phyloP scores from a whole-genome alignment of 2,797 vertebrate species.

The Hemibagrus guttatus region DNA sequence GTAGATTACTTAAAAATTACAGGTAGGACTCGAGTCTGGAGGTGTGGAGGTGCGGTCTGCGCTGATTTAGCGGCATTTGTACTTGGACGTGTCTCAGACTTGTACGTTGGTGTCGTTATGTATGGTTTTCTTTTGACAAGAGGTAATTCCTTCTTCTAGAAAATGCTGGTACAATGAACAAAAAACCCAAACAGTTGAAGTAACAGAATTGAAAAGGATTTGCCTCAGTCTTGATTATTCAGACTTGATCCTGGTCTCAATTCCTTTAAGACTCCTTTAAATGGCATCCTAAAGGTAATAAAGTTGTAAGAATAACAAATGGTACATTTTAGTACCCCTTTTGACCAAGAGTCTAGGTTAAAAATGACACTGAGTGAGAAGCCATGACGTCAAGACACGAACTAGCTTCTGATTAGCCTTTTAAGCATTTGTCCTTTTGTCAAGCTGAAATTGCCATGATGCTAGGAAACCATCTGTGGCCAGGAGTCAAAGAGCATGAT shows the following conservation, averaged over 20 bases:
- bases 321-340: background rate
- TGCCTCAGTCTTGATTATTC: background rate
- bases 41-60: background rate
- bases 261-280: background rate
- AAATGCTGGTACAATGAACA: background rate
- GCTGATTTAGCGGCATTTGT: background rate
- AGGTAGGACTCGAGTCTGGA: background rate
- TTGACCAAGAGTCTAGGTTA: background rate
- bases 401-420: slow-evolving; percentile 1
- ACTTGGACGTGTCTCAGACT: background rate
- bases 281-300: background rate
- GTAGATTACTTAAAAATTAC: background rate
- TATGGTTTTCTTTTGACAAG: background rate
- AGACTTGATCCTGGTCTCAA: background rate
- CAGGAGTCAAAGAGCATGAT: slow-evolving; percentile 4
- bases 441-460: background rate
- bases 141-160: background rate
- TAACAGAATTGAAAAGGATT: background rate
- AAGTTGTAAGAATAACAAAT: background rate
- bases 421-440: background rate
- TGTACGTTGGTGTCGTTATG: background rate
- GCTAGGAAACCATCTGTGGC: background rate
- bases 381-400: background rate
- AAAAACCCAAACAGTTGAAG: background rate
- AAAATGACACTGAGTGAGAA: background rate